Percentiles rank a stretch among this genome's conserved stretches.
Conservation (phyloP, 2,113 vertebrate species). For the Cnemophilus loriae region DNA sequence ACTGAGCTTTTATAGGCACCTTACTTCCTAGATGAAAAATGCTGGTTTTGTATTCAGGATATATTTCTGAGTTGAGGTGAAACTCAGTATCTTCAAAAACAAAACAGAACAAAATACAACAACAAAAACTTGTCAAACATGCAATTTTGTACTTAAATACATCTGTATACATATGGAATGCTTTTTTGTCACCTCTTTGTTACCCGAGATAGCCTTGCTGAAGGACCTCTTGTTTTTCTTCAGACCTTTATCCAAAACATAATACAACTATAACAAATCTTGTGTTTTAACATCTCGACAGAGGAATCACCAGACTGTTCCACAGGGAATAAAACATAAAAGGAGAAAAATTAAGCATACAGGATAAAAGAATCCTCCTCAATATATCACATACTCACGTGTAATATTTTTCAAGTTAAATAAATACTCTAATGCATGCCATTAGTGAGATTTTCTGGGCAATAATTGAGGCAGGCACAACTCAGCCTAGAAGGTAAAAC, state of each 20-base stretch:
- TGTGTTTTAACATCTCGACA: not conserved
- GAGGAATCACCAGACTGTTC: not conserved
- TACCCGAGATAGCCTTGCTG: not conserved
- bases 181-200: not conserved
- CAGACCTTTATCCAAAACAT: not conserved
- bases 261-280: not conserved
- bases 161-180: not conserved
- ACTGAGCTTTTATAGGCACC: not conserved
- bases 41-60: not conserved
- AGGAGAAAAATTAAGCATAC: not conserved
- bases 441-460: not conserved
- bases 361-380: not conserved
- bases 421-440: not conserved
- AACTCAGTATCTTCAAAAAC: not conserved
- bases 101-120: not conserved
- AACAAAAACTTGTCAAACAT: not conserved
- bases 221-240: not conserved
- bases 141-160: not conserved
- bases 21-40: not conserved
- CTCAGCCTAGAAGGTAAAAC: not conserved
- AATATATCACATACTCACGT: not conserved
- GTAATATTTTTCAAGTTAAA: not conserved
- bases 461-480: not conserved
- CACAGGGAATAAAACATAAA: not conserved
- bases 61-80: not conserved